These are phyloP conservation scores for Nibea coibor DNA, from an alignment of 2,113 vertebrate genomes.

Conservation along the genomic window DNA sequence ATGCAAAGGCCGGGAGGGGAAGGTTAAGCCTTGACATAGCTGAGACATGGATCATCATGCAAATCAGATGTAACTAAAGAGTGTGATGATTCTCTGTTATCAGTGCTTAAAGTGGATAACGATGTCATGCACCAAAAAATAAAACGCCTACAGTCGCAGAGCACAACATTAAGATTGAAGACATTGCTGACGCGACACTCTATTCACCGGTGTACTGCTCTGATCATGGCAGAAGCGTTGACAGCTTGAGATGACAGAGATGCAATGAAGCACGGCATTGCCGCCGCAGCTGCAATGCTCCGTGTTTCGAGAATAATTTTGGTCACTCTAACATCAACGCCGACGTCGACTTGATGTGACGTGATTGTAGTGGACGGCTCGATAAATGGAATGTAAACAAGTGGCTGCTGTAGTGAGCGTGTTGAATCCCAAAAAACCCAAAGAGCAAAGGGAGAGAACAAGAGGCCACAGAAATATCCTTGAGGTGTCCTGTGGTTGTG, in stretches of 20 bases:
- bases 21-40: constrained; percentile 2
- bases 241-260: background rate
- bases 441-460: background rate
- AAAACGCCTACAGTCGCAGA: background rate
- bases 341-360: background rate
- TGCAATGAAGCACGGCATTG: background rate
- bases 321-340: background rate
- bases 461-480: background rate
- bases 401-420: background rate
- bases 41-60: constrained; percentile 13
- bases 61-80: background rate
- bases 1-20: constrained; percentile 39
- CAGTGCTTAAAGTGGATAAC: background rate
- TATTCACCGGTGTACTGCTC: fast-evolving
- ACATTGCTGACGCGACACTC: background rate
- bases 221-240: background rate
- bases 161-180: no score
- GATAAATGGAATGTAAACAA: constrained; percentile 16
- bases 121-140: no score
- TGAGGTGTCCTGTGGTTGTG: background rate
- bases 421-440: background rate
- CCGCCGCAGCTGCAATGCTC: background rate
- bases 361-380: constrained; percentile 20
- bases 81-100: background rate
- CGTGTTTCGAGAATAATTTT: background rate